phyloP scores from a whole-genome alignment of 2,888 invertebrate species.

The Macaria notata region DNA sequence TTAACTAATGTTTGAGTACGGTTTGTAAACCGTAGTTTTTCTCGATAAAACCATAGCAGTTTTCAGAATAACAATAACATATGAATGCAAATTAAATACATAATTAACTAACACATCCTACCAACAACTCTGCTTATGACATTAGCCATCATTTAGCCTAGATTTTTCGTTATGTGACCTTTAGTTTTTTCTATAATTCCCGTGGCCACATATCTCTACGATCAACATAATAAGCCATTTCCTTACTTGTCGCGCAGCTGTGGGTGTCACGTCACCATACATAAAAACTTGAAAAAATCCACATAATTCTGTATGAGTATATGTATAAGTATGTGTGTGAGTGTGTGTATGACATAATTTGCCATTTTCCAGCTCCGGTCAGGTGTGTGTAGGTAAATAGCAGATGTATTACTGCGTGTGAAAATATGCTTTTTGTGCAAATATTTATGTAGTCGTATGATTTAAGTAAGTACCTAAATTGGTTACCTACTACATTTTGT shows the following conservation, averaged over 20 bases:
- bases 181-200: not conserved
- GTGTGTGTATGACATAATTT: conserved; percentile 19
- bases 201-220: conserved; percentile 8
- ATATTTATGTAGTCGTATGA: not conserved
- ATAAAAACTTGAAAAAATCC: not conserved
- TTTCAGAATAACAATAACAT: no score
- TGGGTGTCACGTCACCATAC: conserved; percentile 9
- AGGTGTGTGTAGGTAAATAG: conserved; percentile 23
- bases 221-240: conserved; percentile 19
- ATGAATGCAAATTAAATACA: no score
- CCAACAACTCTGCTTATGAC: no score
- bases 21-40: no score
- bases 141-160: no score
- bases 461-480: no score
- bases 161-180: not conserved
- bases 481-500: no score
- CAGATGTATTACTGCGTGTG: conserved; percentile 16
- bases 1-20: no score
- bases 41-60: no score
- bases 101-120: no score
- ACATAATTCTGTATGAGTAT: not conserved
- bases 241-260: conserved; percentile 21
- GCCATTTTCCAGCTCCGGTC: conserved; percentile 15
- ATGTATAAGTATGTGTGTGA: conserved; percentile 1
- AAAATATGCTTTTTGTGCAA: conserved; percentile 16